Evolutionary conservation across 2,797 vertebrate species (phyloP).

Genomic region (Lepus townsendii): DNA sequence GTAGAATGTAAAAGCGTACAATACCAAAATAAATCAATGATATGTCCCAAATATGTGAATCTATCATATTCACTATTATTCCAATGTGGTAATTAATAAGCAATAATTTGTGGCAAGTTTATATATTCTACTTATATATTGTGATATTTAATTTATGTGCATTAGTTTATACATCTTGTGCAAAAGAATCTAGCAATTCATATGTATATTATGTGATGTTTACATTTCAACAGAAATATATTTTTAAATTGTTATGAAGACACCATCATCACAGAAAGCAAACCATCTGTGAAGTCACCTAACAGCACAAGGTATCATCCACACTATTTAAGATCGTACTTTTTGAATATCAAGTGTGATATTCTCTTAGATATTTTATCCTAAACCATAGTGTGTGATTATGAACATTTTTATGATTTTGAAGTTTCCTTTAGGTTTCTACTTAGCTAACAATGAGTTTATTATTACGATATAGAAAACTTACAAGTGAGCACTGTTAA

Average conservation of each 20-base stretch:
- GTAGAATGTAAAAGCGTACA: background rate
- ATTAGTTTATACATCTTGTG: background rate
- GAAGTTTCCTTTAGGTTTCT: background rate
- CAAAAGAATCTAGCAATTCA: background rate
- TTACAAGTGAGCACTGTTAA: background rate
- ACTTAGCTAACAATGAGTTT: background rate
- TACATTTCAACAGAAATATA: background rate
- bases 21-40: background rate
- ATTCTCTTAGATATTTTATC: background rate
- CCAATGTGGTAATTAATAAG: background rate
- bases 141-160: background rate
- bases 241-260: background rate
- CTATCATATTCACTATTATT: background rate
- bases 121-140: background rate
- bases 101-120: background rate
- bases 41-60: background rate
- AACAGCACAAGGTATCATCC: background rate
- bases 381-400: background rate
- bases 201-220: background rate
- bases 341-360: background rate
- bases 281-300: background rate
- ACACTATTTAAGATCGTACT: background rate
- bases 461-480: slow-evolving; percentile 12
- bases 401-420: background rate
- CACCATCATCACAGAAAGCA: background rate